Base-by-base conservation (phyloP, 2,113 vertebrate species). In the Clarias macrocephalus region DNA sequence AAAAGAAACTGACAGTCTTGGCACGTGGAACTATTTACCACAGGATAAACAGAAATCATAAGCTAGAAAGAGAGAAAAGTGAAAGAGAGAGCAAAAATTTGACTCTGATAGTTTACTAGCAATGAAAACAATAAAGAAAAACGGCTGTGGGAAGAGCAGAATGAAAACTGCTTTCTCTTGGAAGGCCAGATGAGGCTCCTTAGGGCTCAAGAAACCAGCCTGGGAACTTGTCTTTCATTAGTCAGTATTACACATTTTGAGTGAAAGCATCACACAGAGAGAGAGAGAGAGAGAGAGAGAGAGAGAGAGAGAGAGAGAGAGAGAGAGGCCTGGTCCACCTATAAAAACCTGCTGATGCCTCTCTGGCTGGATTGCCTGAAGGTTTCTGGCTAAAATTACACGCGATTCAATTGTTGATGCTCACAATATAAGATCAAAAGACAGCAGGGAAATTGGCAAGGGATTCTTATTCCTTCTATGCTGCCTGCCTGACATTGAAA, bases 371-470 rank as follows among this genome's bases (percentile, higher is more conserved):
- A 90, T 63, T 82, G 89, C 87, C 86, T 85, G 25, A 82, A 79
- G 87, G 87, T 81, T 86, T 80, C 82, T 88, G 85, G 85, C 80
- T 85, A 59, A 81, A 52, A 65, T 87, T 88, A 77, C 82, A 82
- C 68, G 11, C 56, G 37, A 87, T 87, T 88, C 87, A 82, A 80
- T 79, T 88, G 87, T 82, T 83, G 70, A 54, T 66, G 85, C 82
- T 90, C 85, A 80, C 60, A 86, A 88, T 77, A 82, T 79, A 82
- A 87, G 37, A 88, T 82, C 88, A 90, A 84, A 90, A 57, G 85
- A 87, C 42, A 80, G 70, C 28, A 48, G 70, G 54, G 81, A 72
- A 90, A 85, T 52, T 68, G 70, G 63, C 37, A 82, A 15, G 28
- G 68, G 62, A 30, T 82, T 62, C 76, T 68, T 62, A 86, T 88